These are phyloP conservation scores for Argopecten irradians DNA, from an alignment of 1,140 invertebrate species.

Conservation along the genomic window DNA sequence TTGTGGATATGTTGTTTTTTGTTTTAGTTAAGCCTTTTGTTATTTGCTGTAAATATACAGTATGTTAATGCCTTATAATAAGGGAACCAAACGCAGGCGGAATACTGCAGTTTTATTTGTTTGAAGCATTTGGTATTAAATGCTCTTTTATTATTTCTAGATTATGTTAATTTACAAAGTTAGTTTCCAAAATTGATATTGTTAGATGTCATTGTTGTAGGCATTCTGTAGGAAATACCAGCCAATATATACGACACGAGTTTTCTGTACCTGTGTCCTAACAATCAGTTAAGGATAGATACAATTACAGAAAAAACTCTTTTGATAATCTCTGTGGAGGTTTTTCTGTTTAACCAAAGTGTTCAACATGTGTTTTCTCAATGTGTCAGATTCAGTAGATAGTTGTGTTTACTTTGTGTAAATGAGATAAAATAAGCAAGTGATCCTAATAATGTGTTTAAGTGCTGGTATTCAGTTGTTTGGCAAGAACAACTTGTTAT, in stretches of 20 bases:
- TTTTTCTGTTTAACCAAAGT: too few relatives aligned
- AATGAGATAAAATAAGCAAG: too few relatives aligned
- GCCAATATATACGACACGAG: too few relatives aligned
- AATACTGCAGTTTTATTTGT: slow-evolving; percentile 2
- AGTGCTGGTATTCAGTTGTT: not conserved
- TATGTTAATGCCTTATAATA: slow-evolving; percentile 9
- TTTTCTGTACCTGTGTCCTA: too few relatives aligned
- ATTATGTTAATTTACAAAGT: not conserved
- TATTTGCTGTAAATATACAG: not conserved
- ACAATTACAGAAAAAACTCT: too few relatives aligned
- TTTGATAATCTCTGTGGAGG: too few relatives aligned
- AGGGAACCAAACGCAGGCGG: not conserved
- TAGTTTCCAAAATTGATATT: slow-evolving; percentile 1
- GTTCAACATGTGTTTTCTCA: too few relatives aligned
- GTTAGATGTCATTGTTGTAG: not conserved
- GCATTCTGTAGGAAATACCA: not conserved
- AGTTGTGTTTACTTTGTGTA: too few relatives aligned
- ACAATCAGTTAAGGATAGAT: too few relatives aligned
- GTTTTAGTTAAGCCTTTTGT: not conserved
- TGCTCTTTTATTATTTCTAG: slow-evolving; percentile 16
- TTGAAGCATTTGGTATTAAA: not conserved
- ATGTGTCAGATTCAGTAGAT: too few relatives aligned
- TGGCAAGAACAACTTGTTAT: not conserved
- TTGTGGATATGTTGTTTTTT: not conserved
- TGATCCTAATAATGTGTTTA: too few relatives aligned